Base-by-base conservation (phyloP, 2,113 vertebrate species). In the Microcebus lehilahytsara region DNA sequence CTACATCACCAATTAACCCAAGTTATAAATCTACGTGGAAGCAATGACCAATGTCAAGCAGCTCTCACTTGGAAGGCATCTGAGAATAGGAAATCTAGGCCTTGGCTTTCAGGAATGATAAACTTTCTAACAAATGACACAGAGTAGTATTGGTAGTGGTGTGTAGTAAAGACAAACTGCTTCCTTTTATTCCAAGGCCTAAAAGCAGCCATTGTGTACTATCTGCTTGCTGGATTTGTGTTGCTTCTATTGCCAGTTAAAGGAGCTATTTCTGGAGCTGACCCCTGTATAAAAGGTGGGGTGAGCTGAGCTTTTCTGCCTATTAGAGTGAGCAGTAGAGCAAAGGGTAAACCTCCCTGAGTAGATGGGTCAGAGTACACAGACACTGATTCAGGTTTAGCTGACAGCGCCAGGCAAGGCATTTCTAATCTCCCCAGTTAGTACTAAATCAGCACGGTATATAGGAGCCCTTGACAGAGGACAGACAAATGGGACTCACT, bases 241-340 rank as follows among this genome's bases (percentile, higher is more conserved):
- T 74, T 98, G 97, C 97, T 97, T 96, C 96, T 97, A 89, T 97
- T 97, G 97, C 97, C 96, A 97, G 94, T 96, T 97, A 97, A 97
- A 98, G 95, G 89, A 98, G 96, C 97, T 98, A 98, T 98, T 98
- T 98, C 98, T 97, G 97, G 97, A 96, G 93, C 93, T 98, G 98
- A 98, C 98, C 97, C 72, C 74, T 19, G 78, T 92, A 97, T 94
- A 98, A 98, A 98, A 98, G 97, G 80, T 10, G 91, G 66, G 97
- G 96, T 98, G 96, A 98, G 96, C 95, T 98, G 97, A 97, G 94
- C 96, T 98, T 98, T 98, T 98, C 97, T 98, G 97, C 93, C 97
- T 98, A 97, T 98, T 98, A 98, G 96, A 98, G 96, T 98, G 97
- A 98, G 97, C 96, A 97, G 97, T 79, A 95, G 88, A 98, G 98